Conservation (phyloP, 2,113 vertebrate species). For the Dipodomys stephensi region DNA sequence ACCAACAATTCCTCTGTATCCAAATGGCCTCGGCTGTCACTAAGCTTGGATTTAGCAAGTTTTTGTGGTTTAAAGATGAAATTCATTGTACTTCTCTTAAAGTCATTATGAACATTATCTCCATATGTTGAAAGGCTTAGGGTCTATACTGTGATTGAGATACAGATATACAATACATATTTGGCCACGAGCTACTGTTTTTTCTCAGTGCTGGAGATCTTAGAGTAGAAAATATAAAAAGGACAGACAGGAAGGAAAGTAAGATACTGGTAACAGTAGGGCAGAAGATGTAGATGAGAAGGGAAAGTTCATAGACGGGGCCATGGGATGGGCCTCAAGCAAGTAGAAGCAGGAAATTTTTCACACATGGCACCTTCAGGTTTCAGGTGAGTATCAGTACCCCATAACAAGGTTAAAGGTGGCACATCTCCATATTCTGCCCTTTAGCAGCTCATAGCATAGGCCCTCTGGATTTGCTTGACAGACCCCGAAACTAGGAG, state of each 20-base stretch:
- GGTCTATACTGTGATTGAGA: not conserved
- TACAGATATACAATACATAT: not conserved
- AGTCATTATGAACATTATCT: not conserved
- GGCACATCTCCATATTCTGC: not conserved
- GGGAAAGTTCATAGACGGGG: not conserved
- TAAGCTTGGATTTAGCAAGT: not conserved
- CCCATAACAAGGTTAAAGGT: not conserved
- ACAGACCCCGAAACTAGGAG: not conserved
- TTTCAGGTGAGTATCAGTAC: not conserved
- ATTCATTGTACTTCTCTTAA: not conserved
- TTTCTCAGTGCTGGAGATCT: not conserved
- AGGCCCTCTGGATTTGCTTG: not conserved
- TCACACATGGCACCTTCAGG: not conserved
- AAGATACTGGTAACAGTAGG: not conserved
- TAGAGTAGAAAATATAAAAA: not conserved
- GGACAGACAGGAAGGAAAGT: not conserved
- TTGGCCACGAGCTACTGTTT: not conserved
- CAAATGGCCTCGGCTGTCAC: not conserved
- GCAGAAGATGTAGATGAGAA: not conserved
- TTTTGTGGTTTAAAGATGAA: not conserved
- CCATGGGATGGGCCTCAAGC: fast-evolving
- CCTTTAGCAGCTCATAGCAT: no score
- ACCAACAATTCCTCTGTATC: not conserved
- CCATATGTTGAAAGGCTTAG: not conserved
- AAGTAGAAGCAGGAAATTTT: not conserved